These are phyloP conservation scores for Nixonia krombeini DNA, from an alignment of 1,140 invertebrate species.

Conservation along the genomic window DNA sequence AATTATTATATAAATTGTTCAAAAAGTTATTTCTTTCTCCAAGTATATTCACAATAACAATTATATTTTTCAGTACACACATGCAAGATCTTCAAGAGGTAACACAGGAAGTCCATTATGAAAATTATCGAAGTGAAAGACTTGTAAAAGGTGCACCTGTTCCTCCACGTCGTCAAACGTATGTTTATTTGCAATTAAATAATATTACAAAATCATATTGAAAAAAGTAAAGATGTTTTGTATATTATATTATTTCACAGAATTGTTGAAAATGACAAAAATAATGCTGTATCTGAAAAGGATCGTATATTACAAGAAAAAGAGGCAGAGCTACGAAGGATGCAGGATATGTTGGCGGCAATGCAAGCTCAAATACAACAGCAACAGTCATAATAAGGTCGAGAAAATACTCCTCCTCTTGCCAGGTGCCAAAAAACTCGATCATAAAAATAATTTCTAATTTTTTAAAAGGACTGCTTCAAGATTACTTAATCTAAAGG, in stretches of 20 bases:
- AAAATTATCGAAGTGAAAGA: slow-evolving; percentile 93
- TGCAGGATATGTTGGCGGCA: slow-evolving; percentile 95
- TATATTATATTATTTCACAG: slow-evolving; percentile 31
- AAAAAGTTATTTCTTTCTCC: slow-evolving; percentile 8
- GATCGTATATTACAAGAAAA: slow-evolving; percentile 90
- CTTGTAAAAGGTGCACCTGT: slow-evolving; percentile 85
- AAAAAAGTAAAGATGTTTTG: not conserved
- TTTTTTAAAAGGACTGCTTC: not conserved
- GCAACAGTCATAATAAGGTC: slow-evolving; percentile 73
- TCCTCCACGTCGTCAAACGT: slow-evolving; percentile 79
- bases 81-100: slow-evolving; percentile 98
- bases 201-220: no score
- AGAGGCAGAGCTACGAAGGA: slow-evolving; percentile 89
- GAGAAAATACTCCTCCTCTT: slow-evolving; percentile 37
- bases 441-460: not conserved
- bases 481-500: no score
- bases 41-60: not conserved
- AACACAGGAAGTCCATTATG: slow-evolving; percentile 96
- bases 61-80: slow-evolving; percentile 80
- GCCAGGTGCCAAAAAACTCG: slow-evolving; percentile 59
- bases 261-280: slow-evolving; percentile 62
- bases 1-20: no score
- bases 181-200: slow-evolving; percentile 55
- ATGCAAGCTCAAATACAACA: slow-evolving; percentile 93
- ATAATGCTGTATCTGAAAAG: slow-evolving; percentile 76